These are phyloP conservation scores for Perizoma flavofasciatum DNA, from an alignment of 2,888 invertebrate genomes.

Conservation along the genomic window DNA sequence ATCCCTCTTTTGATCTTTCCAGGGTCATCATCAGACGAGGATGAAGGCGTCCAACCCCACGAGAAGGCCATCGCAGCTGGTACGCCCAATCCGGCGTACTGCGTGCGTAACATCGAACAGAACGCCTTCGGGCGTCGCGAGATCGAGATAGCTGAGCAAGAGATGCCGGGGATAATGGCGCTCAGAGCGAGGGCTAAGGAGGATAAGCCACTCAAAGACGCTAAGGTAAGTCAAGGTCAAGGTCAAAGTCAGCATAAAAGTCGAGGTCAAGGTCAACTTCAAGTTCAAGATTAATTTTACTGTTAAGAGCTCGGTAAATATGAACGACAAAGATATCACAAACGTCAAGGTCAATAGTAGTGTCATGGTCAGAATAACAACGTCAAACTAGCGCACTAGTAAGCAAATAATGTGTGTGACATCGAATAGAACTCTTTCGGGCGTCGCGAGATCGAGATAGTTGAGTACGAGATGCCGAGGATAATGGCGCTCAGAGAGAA, in stretches of 20 bases:
- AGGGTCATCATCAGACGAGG: conserved; percentile 97
- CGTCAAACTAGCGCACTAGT: too few relatives aligned
- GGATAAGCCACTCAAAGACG: conserved; percentile 97
- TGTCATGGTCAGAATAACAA: too few relatives aligned
- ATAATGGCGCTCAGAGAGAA: conserved; percentile 97
- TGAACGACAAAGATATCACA: too few relatives aligned
- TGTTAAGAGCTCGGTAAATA: too few relatives aligned
- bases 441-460: conserved; percentile 97
- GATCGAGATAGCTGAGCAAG: conserved; percentile 99
- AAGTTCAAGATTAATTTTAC: too few relatives aligned
- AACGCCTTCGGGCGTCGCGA: conserved; percentile 97
- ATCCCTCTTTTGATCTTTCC: conserved; percentile 41
- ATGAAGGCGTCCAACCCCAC: conserved; percentile 92
- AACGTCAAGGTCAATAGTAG: too few relatives aligned
- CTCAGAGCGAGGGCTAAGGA: conserved; percentile 95
- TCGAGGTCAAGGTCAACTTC: too few relatives aligned
- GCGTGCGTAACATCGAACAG: conserved; percentile 96
- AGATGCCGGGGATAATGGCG: conserved; percentile 99
- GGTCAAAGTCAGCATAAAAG: too few relatives aligned
- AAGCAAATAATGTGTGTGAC: too few relatives aligned
- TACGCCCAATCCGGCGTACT: conserved; percentile 94
- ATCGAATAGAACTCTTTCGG: conserved; percentile 54
- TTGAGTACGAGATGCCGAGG: conserved; percentile 99
- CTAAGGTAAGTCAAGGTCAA: conserved; percentile 83
- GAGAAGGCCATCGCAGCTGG: conserved; percentile 96